Percentiles rank a stretch among this genome's conserved stretches.
phyloP scores from a whole-genome alignment of 2,113 vertebrate genomes.

The Platysternon megacephalum region DNA sequence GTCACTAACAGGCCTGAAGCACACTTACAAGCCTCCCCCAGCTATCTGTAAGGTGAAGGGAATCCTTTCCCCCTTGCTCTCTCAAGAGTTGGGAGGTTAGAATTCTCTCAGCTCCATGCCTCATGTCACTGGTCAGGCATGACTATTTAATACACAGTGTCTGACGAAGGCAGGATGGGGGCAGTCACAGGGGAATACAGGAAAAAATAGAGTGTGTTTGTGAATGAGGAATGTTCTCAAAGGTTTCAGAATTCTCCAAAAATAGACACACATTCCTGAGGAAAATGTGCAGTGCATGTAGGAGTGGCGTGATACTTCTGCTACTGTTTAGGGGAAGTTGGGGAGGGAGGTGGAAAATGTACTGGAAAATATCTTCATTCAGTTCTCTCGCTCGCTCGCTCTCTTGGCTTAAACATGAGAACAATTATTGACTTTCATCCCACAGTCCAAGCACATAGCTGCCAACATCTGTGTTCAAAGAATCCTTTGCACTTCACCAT shows the following conservation, averaged over 20 bases:
- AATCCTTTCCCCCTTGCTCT: not conserved
- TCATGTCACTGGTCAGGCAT: not conserved
- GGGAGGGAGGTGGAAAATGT: not conserved
- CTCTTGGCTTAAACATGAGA: not conserved
- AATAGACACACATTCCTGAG: conserved; percentile 28
- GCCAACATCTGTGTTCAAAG: not conserved
- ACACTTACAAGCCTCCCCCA: not conserved
- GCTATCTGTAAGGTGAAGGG: not conserved
- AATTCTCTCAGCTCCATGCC: conserved; percentile 36
- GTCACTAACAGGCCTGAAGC: not conserved
- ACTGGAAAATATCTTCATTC: conserved; percentile 28
- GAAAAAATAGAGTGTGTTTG: conserved; percentile 27
- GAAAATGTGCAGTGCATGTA: not conserved
- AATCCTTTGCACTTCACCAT: not conserved
- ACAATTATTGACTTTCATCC: not conserved
- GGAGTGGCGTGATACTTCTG: conserved; percentile 29
- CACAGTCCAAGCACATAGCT: not conserved
- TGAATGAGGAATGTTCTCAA: conserved; percentile 37
- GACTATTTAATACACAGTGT: conserved; percentile 29
- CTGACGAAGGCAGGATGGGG: conserved; percentile 35
- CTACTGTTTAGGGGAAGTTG: not conserved
- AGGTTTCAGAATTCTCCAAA: conserved; percentile 41
- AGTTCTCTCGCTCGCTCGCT: not conserved
- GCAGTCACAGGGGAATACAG: conserved; percentile 10
- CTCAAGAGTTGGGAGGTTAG: conserved; percentile 6